phyloP scores from a whole-genome alignment of 37 sponge, comb jelly and placozoan species.

The Hexactinellida sp. region DNA sequence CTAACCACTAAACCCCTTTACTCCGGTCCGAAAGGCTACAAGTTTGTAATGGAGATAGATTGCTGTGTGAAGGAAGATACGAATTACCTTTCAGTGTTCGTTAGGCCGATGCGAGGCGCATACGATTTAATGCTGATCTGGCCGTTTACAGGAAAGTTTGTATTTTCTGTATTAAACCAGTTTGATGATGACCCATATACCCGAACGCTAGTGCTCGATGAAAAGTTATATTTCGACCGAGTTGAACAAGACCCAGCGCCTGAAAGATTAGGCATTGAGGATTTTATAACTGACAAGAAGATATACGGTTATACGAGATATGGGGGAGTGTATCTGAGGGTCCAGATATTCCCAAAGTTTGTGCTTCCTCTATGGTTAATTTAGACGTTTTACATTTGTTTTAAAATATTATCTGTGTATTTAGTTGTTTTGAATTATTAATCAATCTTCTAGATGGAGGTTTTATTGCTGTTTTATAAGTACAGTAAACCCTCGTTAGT shows the following conservation, averaged over 20 bases:
- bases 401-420: too few species aligned
- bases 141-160: background rate
- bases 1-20: background rate
- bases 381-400: background rate
- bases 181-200: background rate
- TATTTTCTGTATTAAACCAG: background rate
- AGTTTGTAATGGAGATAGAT: slow-evolving; percentile 11
- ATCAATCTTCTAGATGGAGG: too few species aligned
- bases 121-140: background rate
- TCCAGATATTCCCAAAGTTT: background rate
- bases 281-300: background rate
- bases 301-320: background rate
- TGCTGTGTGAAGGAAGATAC: background rate
- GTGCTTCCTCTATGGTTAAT: background rate
- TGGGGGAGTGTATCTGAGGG: background rate
- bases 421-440: too few species aligned
- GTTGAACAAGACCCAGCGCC: background rate
- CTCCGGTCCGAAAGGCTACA: background rate
- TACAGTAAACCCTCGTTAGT: too few species aligned
- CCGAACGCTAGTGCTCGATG: background rate
- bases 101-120: background rate
- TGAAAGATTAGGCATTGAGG: background rate
- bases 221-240: background rate
- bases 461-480: too few species aligned
- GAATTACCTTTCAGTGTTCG: background rate